These are phyloP conservation scores for Sipha maydis DNA, from an alignment of 2,888 invertebrate genomes.

Conservation along the genomic window DNA sequence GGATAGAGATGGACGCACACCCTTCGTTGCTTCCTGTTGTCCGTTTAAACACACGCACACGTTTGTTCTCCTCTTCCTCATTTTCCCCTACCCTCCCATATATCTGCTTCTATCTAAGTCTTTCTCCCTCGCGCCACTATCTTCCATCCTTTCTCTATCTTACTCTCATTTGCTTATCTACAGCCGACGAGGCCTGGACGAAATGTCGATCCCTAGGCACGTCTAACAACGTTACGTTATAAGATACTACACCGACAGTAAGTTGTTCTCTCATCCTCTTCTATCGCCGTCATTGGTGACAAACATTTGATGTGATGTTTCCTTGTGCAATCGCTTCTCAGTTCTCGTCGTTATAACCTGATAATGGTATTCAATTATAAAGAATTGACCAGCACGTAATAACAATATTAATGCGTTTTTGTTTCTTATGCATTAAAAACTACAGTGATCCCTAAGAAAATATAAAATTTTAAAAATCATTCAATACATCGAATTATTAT, in stretches of 20 bases:
- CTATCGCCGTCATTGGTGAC: background rate
- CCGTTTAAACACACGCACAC: conserved; percentile 57
- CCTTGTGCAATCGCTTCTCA: background rate
- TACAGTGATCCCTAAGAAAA: too few species aligned
- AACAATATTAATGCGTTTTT: too few species aligned
- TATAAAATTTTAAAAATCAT: too few species aligned
- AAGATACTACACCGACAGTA: conserved; percentile 17
- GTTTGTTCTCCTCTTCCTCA: conserved; percentile 7
- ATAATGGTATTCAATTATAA: conserved; percentile 17
- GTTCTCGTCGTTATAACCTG: background rate
- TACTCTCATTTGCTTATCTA: conserved; percentile 47
- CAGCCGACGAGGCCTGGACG: conserved; percentile 44
- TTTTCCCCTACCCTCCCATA: background rate
- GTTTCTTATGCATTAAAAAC: too few species aligned
- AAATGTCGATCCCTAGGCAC: conserved; percentile 58
- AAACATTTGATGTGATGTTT: conserved; percentile 27
- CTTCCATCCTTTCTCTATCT: conserved; percentile 1
- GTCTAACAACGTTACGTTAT: conserved; percentile 50
- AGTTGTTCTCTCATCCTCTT: conserved; percentile 6
- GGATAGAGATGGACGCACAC: conserved; percentile 59
- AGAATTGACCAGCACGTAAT: background rate
- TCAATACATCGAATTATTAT: too few species aligned
- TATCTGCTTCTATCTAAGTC: background rate
- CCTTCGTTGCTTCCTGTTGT: conserved; percentile 58
- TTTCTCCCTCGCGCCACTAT: background rate